Percentiles rank a stretch among this genome's conserved stretches.
These are phyloP conservation scores for Dyspetes luteomarginatus DNA, from an alignment of 2,888 invertebrate genomes.

Conservation along the genomic window DNA sequence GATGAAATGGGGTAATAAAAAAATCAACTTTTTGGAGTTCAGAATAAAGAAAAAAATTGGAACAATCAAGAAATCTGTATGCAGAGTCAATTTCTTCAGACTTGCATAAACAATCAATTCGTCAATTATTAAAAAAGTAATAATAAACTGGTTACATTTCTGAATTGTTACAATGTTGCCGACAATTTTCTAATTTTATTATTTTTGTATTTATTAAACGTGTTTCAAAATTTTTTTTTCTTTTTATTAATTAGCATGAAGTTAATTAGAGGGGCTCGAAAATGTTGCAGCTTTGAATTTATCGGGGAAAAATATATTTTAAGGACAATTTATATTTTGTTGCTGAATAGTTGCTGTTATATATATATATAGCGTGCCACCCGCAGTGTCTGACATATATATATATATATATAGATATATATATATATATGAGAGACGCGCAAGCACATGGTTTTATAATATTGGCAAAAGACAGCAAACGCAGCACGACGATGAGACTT, in stretches of 20 bases:
- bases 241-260: no score
- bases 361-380: slow-evolving; percentile 35
- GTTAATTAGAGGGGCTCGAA: no score
- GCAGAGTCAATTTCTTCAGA: no score
- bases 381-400: no score
- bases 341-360: slow-evolving; percentile 16
- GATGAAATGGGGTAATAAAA: neutral
- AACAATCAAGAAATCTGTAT: no score
- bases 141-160: neutral
- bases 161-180: neutral
- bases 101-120: no score
- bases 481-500: slow-evolving; percentile 1
- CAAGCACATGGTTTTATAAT: neutral
- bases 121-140: slow-evolving; percentile 7
- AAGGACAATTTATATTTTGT: neutral
- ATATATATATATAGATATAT: no score
- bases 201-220: no score
- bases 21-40: no score
- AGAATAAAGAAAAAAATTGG: no score
- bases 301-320: slow-evolving; percentile 25
- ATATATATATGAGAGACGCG: neutral
- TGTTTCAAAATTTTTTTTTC: neutral
- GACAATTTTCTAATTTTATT: no score
- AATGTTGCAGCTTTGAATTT: neutral
- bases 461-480: neutral